phyloP scores from a whole-genome alignment of 2,113 vertebrate genomes.

The Lynx canadensis region DNA sequence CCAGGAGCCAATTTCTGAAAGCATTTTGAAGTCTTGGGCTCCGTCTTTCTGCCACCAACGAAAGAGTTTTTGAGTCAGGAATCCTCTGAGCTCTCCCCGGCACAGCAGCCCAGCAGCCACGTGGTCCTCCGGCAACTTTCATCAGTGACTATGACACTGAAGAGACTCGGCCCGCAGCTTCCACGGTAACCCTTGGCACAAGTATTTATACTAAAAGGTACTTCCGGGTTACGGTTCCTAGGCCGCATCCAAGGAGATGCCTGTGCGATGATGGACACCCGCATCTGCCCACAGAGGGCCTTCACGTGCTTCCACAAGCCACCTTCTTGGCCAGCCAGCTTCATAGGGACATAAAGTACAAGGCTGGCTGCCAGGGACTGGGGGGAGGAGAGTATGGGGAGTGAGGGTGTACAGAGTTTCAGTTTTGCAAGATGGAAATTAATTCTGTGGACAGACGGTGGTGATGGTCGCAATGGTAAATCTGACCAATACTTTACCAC shows the following conservation, averaged over 20 bases:
- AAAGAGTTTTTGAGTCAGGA: not conserved
- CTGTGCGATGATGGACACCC: rapidly evolving
- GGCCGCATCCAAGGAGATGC: not conserved
- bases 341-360: not conserved
- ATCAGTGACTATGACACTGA: not conserved
- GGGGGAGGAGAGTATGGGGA: not conserved
- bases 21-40: not conserved
- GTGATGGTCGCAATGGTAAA: not conserved
- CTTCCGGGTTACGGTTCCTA: not conserved
- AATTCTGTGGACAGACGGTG: not conserved
- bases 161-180: not conserved
- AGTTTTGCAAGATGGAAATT: not conserved
- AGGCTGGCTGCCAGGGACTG: not conserved
- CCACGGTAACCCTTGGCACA: not conserved
- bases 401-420: not conserved
- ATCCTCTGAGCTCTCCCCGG: not conserved
- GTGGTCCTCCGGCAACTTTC: not conserved
- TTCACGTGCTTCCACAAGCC: not conserved
- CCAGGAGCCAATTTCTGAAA: constrained; percentile 17
- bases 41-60: not conserved
- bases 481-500: not conserved
- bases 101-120: not conserved
- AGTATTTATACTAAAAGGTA: not conserved
- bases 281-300: not conserved
- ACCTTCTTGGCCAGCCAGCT: not conserved